These are phyloP conservation scores for Sinonovacula constricta DNA, from an alignment of 1,140 invertebrate genomes.

Conservation along the genomic window DNA sequence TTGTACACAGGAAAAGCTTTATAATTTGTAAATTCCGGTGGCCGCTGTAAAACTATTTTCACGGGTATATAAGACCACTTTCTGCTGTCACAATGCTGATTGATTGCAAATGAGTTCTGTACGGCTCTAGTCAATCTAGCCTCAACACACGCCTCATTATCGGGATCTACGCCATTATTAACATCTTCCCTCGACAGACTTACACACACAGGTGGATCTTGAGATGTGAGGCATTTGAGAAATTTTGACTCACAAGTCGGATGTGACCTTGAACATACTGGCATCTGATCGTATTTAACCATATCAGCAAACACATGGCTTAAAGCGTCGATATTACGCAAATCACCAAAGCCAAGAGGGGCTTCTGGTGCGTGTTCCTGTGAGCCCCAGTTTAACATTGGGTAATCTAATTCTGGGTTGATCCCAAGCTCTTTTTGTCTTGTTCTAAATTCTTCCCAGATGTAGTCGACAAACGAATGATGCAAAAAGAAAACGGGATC, in stretches of 20 bases:
- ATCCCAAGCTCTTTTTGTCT: slow-evolving; percentile 61
- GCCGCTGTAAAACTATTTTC: slow-evolving; percentile 45
- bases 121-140: slow-evolving; percentile 35
- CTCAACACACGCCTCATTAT: slow-evolving; percentile 27
- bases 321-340: slow-evolving; percentile 48
- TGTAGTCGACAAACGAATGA: slow-evolving; percentile 76
- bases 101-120: slow-evolving; percentile 47
- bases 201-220: slow-evolving; percentile 33
- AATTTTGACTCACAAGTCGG: slow-evolving; percentile 40
- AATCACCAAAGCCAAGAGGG: slow-evolving; percentile 6
- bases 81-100: slow-evolving; percentile 46
- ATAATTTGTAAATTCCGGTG: slow-evolving; percentile 48
- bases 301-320: slow-evolving; percentile 43
- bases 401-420: slow-evolving; percentile 48
- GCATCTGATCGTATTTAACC: slow-evolving; percentile 45
- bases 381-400: slow-evolving; percentile 16
- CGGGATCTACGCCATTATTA: neutral
- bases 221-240: slow-evolving; percentile 17
- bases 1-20: slow-evolving; percentile 47
- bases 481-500: slow-evolving; percentile 66
- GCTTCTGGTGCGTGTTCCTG: slow-evolving; percentile 34
- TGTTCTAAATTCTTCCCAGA: slow-evolving; percentile 76
- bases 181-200: slow-evolving; percentile 39
- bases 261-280: slow-evolving; percentile 35
- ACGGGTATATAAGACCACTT: slow-evolving; percentile 50